Evolutionary conservation across 2,888 invertebrate species (phyloP).

Genomic region (Noctua pronuba): DNA sequence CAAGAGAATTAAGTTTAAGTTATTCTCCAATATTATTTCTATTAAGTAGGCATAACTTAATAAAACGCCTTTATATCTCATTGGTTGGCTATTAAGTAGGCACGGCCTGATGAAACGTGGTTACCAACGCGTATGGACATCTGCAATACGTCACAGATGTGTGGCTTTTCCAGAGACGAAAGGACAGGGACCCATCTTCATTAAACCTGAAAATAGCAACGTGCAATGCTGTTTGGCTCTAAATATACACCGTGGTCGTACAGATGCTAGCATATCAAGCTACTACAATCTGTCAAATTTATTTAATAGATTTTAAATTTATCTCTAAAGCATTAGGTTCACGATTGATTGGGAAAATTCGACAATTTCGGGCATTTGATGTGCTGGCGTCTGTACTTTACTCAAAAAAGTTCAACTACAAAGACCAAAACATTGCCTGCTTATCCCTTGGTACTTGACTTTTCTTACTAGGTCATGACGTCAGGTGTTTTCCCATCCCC

Average conservation of each 20-base stretch:
- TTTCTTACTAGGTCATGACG: slow-evolving; percentile 11
- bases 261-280: too few species aligned
- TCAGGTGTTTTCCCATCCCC: slow-evolving; percentile 25
- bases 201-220: background rate
- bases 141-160: background rate
- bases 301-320: too few species aligned
- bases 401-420: background rate
- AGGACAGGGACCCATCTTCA: background rate
- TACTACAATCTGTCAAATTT: too few species aligned
- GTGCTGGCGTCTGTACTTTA: too few species aligned
- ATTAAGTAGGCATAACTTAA: background rate
- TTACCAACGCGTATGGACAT: background rate
- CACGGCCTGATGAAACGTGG: background rate
- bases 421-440: background rate
- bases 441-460: slow-evolving; percentile 9
- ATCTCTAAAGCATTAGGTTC: too few species aligned
- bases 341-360: too few species aligned
- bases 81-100: background rate
- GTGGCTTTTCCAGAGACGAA: background rate
- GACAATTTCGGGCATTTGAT: too few species aligned
- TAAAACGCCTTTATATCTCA: background rate
- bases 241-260: too few species aligned
- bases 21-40: background rate
- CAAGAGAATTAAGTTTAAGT: background rate
- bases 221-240: too few species aligned